Conservation (phyloP, 2,797 vertebrate genomes). For the Sebastiscus tertius region DNA sequence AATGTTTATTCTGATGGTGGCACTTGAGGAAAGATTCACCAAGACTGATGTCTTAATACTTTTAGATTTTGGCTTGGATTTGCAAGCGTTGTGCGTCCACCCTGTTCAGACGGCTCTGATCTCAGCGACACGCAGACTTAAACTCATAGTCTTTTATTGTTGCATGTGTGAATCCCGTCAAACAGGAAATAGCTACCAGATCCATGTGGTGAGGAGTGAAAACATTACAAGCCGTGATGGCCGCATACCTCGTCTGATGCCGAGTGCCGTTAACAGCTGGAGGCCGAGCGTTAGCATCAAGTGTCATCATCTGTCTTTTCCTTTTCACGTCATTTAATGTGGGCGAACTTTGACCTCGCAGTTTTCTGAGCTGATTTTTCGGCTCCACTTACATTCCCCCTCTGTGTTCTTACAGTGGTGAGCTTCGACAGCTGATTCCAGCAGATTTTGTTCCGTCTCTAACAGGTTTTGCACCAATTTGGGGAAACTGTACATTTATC, state of each 20-base stretch:
- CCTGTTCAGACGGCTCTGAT: not conserved
- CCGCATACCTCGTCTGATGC: conserved; percentile 42
- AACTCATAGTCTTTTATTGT: conserved; percentile 17
- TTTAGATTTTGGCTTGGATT: not conserved
- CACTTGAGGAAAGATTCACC: no score
- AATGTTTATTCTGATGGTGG: no score
- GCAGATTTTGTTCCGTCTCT: not conserved
- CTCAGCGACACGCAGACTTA: not conserved
- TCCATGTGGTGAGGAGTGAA: conserved; percentile 53
- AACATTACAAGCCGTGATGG: conserved; percentile 64
- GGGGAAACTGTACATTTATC: not conserved
- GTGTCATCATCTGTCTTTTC: conserved; percentile 53
- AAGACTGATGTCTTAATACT: not conserved
- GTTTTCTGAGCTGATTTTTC: not conserved
- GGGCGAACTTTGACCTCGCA: conserved; percentile 28
- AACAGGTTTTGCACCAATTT: not conserved
- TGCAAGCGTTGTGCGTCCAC: not conserved
- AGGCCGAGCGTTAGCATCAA: conserved; percentile 4
- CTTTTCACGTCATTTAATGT: conserved; percentile 34
- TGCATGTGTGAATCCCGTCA: conserved; percentile 37
- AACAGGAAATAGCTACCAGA: conserved; percentile 54
- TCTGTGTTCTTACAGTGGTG: not conserved
- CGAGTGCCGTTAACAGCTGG: conserved; percentile 39
- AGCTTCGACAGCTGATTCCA: conserved; percentile 10
- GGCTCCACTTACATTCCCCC: conserved; percentile 5